phyloP scores from a whole-genome alignment of 2,797 vertebrate species.

The Lagorchestes hirsutus region DNA sequence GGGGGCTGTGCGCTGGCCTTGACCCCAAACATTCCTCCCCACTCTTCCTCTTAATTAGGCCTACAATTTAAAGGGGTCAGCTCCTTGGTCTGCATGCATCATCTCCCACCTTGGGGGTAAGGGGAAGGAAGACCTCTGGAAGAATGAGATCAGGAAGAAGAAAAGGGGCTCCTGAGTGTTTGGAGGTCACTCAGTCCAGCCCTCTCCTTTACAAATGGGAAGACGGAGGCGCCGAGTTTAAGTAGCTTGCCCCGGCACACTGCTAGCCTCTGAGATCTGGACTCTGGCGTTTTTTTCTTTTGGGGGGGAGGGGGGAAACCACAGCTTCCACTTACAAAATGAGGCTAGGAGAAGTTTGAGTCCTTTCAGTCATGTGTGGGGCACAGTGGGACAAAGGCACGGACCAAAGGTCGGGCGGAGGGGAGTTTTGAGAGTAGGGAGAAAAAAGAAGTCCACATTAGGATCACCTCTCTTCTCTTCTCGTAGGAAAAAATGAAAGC shows the following conservation, averaged over 20 bases:
- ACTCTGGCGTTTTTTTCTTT: neutral
- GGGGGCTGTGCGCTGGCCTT: neutral
- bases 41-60: slow-evolving; percentile 54
- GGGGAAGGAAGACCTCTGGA: slow-evolving; percentile 43
- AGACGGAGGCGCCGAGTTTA: neutral
- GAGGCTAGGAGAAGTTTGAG: neutral
- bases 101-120: slow-evolving; percentile 23
- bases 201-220: neutral
- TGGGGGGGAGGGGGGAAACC: neutral
- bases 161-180: neutral
- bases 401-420: neutral
- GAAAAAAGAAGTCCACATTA: neutral
- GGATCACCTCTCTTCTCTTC: neutral
- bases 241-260: neutral
- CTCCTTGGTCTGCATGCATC: slow-evolving; percentile 65
- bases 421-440: neutral
- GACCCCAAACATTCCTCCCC: slow-evolving; percentile 49
- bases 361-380: neutral
- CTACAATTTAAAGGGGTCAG: slow-evolving; percentile 62
- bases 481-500: neutral
- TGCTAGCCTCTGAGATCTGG: neutral
- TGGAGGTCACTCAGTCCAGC: neutral
- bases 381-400: neutral
- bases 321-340: neutral
- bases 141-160: slow-evolving; percentile 66